These are phyloP conservation scores for Coelinius sp. DNA, from an alignment of 2,888 invertebrate genomes.

Conservation along the genomic window DNA sequence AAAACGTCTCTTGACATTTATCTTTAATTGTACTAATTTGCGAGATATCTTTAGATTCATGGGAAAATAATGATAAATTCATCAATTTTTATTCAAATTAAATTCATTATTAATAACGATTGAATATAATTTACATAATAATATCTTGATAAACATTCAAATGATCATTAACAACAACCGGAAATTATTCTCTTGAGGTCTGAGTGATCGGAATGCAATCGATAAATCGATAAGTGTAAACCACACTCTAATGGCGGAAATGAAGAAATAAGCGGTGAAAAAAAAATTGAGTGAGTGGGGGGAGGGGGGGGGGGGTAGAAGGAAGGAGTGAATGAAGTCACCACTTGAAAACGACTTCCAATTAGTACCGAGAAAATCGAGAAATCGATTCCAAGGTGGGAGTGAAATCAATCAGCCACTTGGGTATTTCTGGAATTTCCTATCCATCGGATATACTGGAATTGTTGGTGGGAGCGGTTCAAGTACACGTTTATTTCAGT, in stretches of 20 bases:
- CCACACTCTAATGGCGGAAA: slow-evolving; percentile 20
- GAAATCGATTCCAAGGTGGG: background rate
- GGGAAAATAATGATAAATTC: too few species aligned
- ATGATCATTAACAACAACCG: slow-evolving; percentile 4
- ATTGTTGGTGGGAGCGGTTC: background rate
- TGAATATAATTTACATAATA: too few species aligned
- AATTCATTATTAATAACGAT: too few species aligned
- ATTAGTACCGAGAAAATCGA: slow-evolving; percentile 15
- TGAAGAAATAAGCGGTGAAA: background rate
- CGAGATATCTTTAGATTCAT: too few species aligned
- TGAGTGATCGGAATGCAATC: slow-evolving; percentile 16
- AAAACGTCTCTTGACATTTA: too few species aligned
- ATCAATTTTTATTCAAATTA: too few species aligned
- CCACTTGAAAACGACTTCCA: slow-evolving; percentile 30
- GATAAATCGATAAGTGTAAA: slow-evolving; percentile 19
- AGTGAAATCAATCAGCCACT: slow-evolving; percentile 17
- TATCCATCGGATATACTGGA: slow-evolving; percentile 3
- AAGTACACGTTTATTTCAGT: background rate
- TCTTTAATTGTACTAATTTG: too few species aligned
- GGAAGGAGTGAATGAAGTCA: slow-evolving; percentile 12
- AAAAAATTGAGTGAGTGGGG: background rate
- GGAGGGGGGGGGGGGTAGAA: background rate
- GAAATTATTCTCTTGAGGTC: background rate
- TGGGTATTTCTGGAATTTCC: slow-evolving; percentile 7
- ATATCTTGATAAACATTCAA: too few species aligned